Base-by-base conservation (phyloP, 1,140 invertebrate species). In the Mamestra configurata region DNA sequence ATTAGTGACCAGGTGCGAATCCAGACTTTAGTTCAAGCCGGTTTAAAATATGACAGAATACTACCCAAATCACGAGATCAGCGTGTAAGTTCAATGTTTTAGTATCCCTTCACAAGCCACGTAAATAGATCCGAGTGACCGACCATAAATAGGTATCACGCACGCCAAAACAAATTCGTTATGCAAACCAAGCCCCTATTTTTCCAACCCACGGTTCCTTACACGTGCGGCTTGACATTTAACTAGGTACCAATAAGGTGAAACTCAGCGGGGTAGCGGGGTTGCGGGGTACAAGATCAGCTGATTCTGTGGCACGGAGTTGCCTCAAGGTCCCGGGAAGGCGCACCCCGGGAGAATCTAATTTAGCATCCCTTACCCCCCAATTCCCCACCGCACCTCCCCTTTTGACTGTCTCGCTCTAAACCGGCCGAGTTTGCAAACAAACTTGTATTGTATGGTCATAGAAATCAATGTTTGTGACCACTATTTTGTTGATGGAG, bases 261-360 rank as follows among this genome's bases (percentile, higher is more conserved):
- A 66, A 43, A 40, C 61, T 24, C 22, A 64, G 57, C n/a, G 15
- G n/a, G n/a, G n/a, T n/a, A 5, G 27, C 27, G 27, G 27, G 27
- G 27, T 31, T 31, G 27, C 27, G 27, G 27, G 46, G 61, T 84
- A 83, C 82, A 77, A 10, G 83, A 86, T 86, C 86, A 88, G 86
- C 86, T 88, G 86, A 88, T 88, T 85, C 73, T 20, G 79, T 55
- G 24, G 53, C 59, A 66, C 35, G 72, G 46, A 68, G 64, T 43
- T 55, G 72, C 81, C 79, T 84, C 83, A 85, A 85, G 83, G 83
- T 85, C 83, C 68, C 77, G 79, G 79, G 79, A 75, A 46, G 55
- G 76, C 40, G 15, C 53, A 64, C 72, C 40, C 43, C 43, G 43
- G 53, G 64, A n/a, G 64, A 64, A 73, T 79, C 59, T 76, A 61